A percentile compares a stretch with the other conserved stretches of the same genome.
These are phyloP conservation scores for Erpornis zantholeuca DNA, from an alignment of 2,113 vertebrate species.

Conservation along the genomic window DNA sequence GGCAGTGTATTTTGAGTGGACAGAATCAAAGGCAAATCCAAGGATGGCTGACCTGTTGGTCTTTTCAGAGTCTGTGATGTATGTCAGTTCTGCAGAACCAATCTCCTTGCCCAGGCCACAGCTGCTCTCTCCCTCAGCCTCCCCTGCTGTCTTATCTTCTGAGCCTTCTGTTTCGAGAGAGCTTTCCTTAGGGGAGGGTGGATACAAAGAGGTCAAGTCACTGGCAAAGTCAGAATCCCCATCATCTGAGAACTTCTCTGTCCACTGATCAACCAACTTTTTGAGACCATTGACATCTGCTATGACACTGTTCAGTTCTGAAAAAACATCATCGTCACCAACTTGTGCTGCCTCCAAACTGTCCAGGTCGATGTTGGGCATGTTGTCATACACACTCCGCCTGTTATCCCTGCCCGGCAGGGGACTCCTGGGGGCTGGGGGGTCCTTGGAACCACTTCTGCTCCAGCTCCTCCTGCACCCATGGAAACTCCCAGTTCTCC, in stretches of 20 bases:
- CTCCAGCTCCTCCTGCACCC: slow-evolving; percentile 66
- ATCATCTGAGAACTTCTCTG: slow-evolving; percentile 77
- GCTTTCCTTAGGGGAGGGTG: slow-evolving; percentile 71
- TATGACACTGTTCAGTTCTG: slow-evolving; percentile 81
- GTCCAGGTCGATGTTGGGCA: slow-evolving; percentile 59
- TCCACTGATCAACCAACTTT: slow-evolving; percentile 80
- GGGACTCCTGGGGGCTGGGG: slow-evolving; percentile 1
- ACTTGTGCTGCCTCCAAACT: background rate
- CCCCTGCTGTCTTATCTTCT: background rate
- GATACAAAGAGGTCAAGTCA: slow-evolving; percentile 68
- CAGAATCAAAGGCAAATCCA: background rate
- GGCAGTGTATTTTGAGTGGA: background rate
- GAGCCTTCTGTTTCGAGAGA: slow-evolving; percentile 68
- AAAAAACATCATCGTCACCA: slow-evolving; percentile 78
- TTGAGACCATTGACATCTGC: slow-evolving; percentile 81
- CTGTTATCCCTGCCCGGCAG: slow-evolving; percentile 58
- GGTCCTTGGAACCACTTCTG: slow-evolving; percentile 51
- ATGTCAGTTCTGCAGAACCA: background rate
- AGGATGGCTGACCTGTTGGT: slow-evolving; percentile 71
- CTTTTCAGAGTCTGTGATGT: background rate
- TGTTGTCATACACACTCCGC: slow-evolving; percentile 85
- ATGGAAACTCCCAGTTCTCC: slow-evolving; percentile 87
- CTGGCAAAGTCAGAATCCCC: slow-evolving; percentile 72
- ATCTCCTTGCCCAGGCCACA: slow-evolving; percentile 27
- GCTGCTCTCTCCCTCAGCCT: background rate